These are phyloP conservation scores for Pogonomyrmex barbatus DNA, from an alignment of 1,140 invertebrate species.

Conservation along the genomic window DNA sequence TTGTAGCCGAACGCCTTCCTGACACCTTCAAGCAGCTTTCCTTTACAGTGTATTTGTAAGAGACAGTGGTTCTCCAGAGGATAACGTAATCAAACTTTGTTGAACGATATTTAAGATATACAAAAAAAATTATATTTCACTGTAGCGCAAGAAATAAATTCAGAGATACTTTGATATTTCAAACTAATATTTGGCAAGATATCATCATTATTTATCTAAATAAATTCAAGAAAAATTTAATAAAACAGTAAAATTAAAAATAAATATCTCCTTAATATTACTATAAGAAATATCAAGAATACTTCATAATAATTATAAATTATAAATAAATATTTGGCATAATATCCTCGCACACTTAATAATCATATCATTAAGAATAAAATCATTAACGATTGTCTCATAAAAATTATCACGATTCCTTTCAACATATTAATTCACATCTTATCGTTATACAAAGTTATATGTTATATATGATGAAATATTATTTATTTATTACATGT, in stretches of 20 bases:
- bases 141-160: not conserved
- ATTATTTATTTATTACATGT: not conserved
- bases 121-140: not conserved
- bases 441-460: not conserved
- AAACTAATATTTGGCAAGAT: not conserved
- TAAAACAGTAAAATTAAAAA: not conserved
- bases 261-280: not conserved
- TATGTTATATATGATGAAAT: conserved; percentile 5
- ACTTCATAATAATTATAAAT: not conserved
- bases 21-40: conserved; percentile 63
- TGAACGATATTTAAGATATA: conserved; percentile 25
- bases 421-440: not conserved
- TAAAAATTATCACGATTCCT: not conserved
- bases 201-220: not conserved
- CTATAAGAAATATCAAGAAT: not conserved
- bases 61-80: conserved; percentile 42
- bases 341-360: not conserved
- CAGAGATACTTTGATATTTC: not conserved
- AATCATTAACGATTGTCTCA: not conserved
- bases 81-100: conserved; percentile 33
- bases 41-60: conserved; percentile 29
- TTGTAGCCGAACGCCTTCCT: conserved; percentile 74
- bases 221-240: not conserved
- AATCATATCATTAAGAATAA: not conserved
- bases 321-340: not conserved